Percentiles rank a stretch among this genome's conserved stretches.
Conservation (phyloP, 2,797 vertebrate genomes). For the Rhinichthys osculus region DNA sequence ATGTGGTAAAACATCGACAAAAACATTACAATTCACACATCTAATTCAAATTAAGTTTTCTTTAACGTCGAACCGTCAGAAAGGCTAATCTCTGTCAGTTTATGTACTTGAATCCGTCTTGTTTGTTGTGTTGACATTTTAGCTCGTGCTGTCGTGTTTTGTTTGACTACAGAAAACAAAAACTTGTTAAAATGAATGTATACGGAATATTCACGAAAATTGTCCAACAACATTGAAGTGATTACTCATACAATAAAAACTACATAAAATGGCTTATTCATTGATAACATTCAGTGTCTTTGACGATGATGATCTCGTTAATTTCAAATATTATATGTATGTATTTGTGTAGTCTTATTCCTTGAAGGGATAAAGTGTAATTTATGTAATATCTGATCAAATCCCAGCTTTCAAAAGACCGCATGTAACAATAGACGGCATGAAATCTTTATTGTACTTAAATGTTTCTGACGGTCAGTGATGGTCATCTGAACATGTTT, state of each 20-base stretch:
- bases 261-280: too few species aligned
- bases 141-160: neutral
- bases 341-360: neutral
- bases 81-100: neutral
- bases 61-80: too few species aligned
- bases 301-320: neutral
- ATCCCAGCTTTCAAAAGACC: neutral
- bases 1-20: constrained; percentile 31
- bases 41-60: neutral
- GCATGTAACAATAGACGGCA: too few species aligned
- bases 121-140: neutral
- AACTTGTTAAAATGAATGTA: neutral
- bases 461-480: neutral
- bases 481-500: neutral
- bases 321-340: neutral
- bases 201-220: neutral
- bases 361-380: neutral
- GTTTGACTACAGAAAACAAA: neutral
- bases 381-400: neutral
- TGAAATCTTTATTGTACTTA: neutral
- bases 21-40: neutral
- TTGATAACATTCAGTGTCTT: neutral
- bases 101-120: neutral
- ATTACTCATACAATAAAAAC: neutral
- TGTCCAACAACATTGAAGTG: too few species aligned